Evolutionary conservation across 2,797 vertebrate species (phyloP), one percentile per base, ranked within the genome.

Genomic region (Podarcis siculus): DNA sequence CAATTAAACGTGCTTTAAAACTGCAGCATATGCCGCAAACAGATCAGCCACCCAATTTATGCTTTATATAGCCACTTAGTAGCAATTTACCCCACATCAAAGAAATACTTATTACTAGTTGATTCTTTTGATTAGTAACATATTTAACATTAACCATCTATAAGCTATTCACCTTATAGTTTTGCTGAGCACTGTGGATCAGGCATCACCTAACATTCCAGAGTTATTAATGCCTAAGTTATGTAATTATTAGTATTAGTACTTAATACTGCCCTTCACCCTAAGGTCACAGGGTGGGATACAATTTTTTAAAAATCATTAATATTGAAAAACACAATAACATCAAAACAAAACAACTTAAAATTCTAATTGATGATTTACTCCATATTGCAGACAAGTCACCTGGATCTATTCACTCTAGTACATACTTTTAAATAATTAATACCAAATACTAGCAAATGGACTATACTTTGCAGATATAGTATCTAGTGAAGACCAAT

Each of bases 1-100:
- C 32, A 80, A 77, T 86, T 86, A 86, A 86, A 79, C 25, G n/a
- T 79, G 85, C 77, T 58, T 79, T 86, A 32, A 58, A 86, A 64
- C 10, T 45, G 21, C 8, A 73, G 71, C 86, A 72, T 82, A 75
- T 82, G 78, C 55, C 64, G 61, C n/a, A 13, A 86, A 79, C 71
- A 55, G 86, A 87, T 66, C 82, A 86, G 66, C 78, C 58, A 72
- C 21, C 55, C 71, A 45, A 76, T 10, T 75, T 55, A 42, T 76
- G 79, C 71, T 75, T 87, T 66, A 72, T 64, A 66, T 66, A 82
- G 61, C 79, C 30, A 82, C 55, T 87, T 82, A 82, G 86, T 12
- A 87, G 71, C 55, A 82, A 82, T 82, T 87, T 76, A 81, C 35
- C 42, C 49, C 37, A 66, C 37, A 82, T 76, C 71, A 76, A 42